Base-by-base conservation (phyloP, 2,888 invertebrate genomes). In the Anarsia innoxiella region DNA sequence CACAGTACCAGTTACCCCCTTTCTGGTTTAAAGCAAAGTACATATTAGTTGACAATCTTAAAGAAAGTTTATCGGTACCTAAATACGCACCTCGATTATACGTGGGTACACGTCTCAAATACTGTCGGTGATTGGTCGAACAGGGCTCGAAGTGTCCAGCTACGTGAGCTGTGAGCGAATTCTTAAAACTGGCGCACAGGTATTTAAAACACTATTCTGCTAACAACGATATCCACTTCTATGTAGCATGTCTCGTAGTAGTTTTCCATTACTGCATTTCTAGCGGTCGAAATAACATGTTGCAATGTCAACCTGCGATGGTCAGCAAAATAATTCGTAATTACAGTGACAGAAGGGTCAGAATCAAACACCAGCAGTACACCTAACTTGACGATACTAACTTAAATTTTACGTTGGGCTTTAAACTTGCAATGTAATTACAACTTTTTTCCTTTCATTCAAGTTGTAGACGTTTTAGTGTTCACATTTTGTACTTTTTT, bases 51-150 rank as follows among this genome's bases (percentile, higher is more conserved):
- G n/a, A n/a, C n/a, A n/a, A n/a, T n/a, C n/a, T n/a, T n/a, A n/a
- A n/a, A n/a, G n/a, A n/a, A n/a, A n/a, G n/a, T n/a, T n/a, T n/a
- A n/a, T n/a, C n/a, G n/a, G n/a, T n/a, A n/a, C n/a, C n/a, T n/a
- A n/a, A n/a, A n/a, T n/a, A n/a, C n/a, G n/a, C n/a, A n/a, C n/a
- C n/a, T n/a, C n/a, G n/a, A n/a, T n/a, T n/a, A n/a, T n/a, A n/a
- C n/a, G n/a, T n/a, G n/a, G n/a, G n/a, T 78, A 77, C 75, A 62
- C 66, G 70, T 70, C 67, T 69, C 66, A 67, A 65, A 66, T 66
- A 64, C 62, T 66, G 64, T 67, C 66, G 72, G 72, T 73, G 77
- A 82, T 80, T 79, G 79, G 79, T 75, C 62, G 74, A 72, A 74
- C 73, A 71, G 71, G 64, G 61, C 66, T 77, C 72, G 72, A 71